These are phyloP conservation scores for Drosophila aff. DNA, from an alignment of 1,140 invertebrate species.

Conservation along the genomic window DNA sequence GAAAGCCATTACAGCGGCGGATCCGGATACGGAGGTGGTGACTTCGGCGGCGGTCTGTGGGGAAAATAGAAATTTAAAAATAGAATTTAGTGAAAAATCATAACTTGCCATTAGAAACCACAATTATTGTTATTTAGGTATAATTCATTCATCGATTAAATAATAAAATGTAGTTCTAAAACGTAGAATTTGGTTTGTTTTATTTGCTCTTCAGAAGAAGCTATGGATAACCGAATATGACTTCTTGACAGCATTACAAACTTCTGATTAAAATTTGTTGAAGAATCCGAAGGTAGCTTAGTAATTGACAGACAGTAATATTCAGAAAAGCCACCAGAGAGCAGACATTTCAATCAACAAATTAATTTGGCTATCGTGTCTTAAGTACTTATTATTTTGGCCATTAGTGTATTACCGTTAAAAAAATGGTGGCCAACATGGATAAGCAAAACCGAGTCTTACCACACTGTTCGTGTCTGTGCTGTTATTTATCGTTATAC, in stretches of 20 bases:
- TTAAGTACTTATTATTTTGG: too few species aligned
- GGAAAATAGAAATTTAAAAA: conserved; percentile 50
- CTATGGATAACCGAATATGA: too few species aligned
- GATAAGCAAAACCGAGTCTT: too few species aligned
- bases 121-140: conserved; percentile 62
- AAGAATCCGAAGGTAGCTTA: too few species aligned
- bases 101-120: conserved; percentile 45
- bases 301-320: too few species aligned
- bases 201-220: conserved; percentile 3
- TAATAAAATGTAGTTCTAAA: background rate
- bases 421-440: background rate
- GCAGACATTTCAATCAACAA: too few species aligned
- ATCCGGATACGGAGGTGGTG: conserved; percentile 37
- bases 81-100: conserved; percentile 16
- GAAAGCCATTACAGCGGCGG: conserved; percentile 67
- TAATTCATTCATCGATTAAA: conserved; percentile 39
- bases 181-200: background rate
- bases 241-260: too few species aligned
- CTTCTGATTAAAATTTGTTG: too few species aligned
- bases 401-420: too few species aligned
- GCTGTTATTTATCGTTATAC: too few species aligned
- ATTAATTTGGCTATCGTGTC: too few species aligned
- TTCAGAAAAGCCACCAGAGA: too few species aligned
- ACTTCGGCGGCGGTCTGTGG: conserved; percentile 46
- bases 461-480: background rate